Percentiles rank a stretch among this genome's conserved stretches.
Conservation (phyloP, 2,888 invertebrate species). For the Ametastegia equiseti region DNA sequence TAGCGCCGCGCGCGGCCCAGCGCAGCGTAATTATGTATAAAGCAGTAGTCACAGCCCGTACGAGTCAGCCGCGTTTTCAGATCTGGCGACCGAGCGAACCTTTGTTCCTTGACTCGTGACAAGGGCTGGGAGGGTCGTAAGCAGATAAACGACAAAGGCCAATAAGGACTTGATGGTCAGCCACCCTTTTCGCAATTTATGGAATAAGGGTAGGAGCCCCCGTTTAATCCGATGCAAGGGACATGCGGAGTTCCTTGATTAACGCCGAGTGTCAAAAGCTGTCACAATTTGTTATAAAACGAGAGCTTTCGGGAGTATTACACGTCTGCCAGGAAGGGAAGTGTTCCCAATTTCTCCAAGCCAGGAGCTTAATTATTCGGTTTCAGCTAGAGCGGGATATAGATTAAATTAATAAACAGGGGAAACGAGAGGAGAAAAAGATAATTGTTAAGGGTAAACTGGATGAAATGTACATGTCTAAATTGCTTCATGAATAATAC, state of each 20-base stretch:
- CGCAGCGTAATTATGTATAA: not conserved
- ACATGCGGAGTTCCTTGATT: constrained; percentile 12
- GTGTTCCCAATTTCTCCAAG: not conserved
- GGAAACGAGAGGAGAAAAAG: not conserved
- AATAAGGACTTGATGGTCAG: constrained; percentile 41
- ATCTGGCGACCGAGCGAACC: too few species aligned
- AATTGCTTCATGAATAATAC: too few species aligned
- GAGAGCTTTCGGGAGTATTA: not conserved
- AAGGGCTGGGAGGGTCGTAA: constrained; percentile 39
- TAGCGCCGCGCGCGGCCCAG: not conserved
- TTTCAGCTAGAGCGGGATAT: not conserved
- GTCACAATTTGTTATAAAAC: constrained; percentile 21
- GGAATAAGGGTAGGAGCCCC: constrained; percentile 26
- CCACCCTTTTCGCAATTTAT: constrained; percentile 39
- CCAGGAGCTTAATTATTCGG: not conserved
- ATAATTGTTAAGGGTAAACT: not conserved
- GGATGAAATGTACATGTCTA: too few species aligned
- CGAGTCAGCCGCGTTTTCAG: not conserved
- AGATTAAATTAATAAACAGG: not conserved
- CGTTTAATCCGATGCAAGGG: constrained; percentile 24
- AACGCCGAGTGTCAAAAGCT: constrained; percentile 33
- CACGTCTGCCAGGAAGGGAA: not conserved
- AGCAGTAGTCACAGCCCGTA: constrained; percentile 18
- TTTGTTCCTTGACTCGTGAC: constrained; percentile 25
- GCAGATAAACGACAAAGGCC: constrained; percentile 45